Conservation (phyloP, 2,888 invertebrate genomes). For the Dasypogon diadema region DNA sequence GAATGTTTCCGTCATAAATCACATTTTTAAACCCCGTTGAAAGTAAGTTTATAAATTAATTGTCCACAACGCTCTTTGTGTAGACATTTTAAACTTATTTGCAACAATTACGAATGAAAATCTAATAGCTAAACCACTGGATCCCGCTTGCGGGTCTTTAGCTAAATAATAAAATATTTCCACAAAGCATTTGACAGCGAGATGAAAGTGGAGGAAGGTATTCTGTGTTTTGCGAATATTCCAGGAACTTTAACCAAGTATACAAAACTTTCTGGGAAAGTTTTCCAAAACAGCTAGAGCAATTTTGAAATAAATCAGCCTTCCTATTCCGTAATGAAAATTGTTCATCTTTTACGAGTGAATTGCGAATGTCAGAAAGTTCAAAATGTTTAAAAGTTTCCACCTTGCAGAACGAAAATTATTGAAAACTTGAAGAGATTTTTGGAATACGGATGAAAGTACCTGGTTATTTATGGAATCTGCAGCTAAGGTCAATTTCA, state of each 20-base stretch:
- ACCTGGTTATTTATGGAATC: background rate
- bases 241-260: slow-evolving; percentile 36
- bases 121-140: background rate
- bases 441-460: background rate
- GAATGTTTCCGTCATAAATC: too few species aligned
- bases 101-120: slow-evolving; percentile 4
- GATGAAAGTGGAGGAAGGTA: background rate
- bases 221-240: background rate
- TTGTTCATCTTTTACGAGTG: slow-evolving; percentile 47
- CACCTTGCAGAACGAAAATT: slow-evolving; percentile 21
- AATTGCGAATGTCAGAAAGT: slow-evolving; percentile 49
- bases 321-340: slow-evolving; percentile 33
- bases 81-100: slow-evolving; percentile 2
- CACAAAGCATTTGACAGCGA: slow-evolving; percentile 19
- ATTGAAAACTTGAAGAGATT: slow-evolving; percentile 24
- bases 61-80: background rate
- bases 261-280: slow-evolving; percentile 28
- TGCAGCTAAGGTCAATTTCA: background rate
- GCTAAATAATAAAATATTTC: slow-evolving; percentile 14
- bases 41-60: background rate
- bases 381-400: slow-evolving; percentile 44
- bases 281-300: slow-evolving; percentile 20
- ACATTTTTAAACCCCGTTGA: too few species aligned
- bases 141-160: background rate
- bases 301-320: slow-evolving; percentile 43